Conservation (phyloP, 2,888 invertebrate species). For the Callyntrura sp. region DNA sequence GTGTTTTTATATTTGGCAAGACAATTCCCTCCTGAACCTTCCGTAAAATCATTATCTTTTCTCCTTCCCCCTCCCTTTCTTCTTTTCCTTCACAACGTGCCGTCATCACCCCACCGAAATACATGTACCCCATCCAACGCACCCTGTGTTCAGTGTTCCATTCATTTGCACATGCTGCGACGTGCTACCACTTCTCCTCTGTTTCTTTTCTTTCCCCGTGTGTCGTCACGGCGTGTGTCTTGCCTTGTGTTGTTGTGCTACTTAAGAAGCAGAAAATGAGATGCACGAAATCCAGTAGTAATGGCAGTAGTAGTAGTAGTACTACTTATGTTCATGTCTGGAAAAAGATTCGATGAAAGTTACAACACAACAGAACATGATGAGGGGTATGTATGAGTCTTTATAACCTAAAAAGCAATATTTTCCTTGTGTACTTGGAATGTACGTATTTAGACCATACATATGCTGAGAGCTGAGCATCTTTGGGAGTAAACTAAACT, state of each 20-base stretch:
- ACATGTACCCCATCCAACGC: slow-evolving; percentile 32
- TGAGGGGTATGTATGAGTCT: too few species aligned
- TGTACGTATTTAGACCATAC: too few species aligned
- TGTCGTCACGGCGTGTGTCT: slow-evolving; percentile 16
- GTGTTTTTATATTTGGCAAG: slow-evolving; percentile 63
- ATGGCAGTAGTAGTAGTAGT: too few species aligned
- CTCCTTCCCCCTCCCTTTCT: background rate
- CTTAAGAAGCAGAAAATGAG: slow-evolving; percentile 50
- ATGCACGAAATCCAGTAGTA: slow-evolving; percentile 34
- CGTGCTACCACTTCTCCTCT: background rate
- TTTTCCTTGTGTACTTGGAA: too few species aligned
- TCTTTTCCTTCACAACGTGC: too few species aligned
- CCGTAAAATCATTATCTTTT: slow-evolving; percentile 61
- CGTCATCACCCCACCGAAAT: background rate
- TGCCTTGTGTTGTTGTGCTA: slow-evolving; percentile 47
- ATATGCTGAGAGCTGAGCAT: too few species aligned
- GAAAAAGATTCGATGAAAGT: background rate
- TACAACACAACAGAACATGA: slow-evolving; percentile 46
- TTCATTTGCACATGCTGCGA: slow-evolving; percentile 33
- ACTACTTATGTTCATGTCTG: background rate
- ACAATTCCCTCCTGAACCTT: slow-evolving; percentile 69
- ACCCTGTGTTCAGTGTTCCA: slow-evolving; percentile 3
- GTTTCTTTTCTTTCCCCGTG: background rate
- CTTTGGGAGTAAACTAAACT: too few species aligned
- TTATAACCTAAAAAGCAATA: too few species aligned